These are phyloP conservation scores for Drosophila silvestris DNA, from an alignment of 2,888 invertebrate species.

Conservation along the genomic window DNA sequence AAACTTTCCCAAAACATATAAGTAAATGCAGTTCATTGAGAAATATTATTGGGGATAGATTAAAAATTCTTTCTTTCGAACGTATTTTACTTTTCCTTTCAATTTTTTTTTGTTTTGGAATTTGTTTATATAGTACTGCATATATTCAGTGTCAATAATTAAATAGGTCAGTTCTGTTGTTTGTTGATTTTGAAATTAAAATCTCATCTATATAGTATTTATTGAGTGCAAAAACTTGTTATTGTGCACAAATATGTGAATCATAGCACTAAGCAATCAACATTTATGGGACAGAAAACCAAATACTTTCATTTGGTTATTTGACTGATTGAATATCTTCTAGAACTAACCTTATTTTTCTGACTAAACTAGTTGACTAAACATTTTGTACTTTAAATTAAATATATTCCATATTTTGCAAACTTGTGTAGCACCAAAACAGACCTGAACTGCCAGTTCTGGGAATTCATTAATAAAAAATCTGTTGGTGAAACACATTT, in stretches of 20 bases:
- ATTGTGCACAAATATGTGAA: slow-evolving; percentile 28
- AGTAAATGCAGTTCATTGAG: background rate
- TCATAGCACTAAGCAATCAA: slow-evolving; percentile 6
- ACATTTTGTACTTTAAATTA: background rate
- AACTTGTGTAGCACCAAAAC: background rate
- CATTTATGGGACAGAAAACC: background rate
- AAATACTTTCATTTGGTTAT: background rate
- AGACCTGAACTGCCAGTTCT: slow-evolving; percentile 15
- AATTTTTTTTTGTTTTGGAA: background rate
- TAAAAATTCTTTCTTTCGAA: background rate
- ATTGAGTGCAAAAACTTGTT: slow-evolving; percentile 21
- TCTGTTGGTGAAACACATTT: background rate
- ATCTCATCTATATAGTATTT: slow-evolving; percentile 15
- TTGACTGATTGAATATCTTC: background rate
- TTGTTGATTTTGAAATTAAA: slow-evolving; percentile 22
- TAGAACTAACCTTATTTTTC: background rate
- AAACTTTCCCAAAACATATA: background rate
- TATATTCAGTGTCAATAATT: slow-evolving; percentile 22
- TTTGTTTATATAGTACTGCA: background rate
- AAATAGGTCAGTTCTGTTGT: slow-evolving; percentile 58
- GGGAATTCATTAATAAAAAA: slow-evolving; percentile 14
- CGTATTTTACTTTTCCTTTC: background rate
- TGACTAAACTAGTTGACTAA: background rate
- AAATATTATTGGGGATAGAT: background rate
- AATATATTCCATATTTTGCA: background rate